Evolutionary conservation across 2,113 vertebrate species (phyloP), one percentile per base, ranked within the genome.

Genomic region (Pelecanoides urinatrix): DNA sequence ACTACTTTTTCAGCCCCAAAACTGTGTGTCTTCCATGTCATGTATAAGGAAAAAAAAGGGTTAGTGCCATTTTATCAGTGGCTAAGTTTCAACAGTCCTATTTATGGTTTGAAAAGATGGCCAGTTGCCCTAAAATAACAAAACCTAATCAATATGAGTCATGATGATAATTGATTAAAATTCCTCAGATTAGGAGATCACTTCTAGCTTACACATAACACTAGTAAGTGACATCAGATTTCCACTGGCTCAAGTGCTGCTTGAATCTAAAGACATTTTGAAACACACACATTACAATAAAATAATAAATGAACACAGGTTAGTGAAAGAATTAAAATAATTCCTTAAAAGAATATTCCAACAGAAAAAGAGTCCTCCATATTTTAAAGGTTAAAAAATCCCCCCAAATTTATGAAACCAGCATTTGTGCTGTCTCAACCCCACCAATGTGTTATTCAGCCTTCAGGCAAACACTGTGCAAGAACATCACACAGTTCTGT

Each of bases 81-180:
- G n/a, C 20, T 93, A 78, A 73, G 26, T 79, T 95, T 93, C 58
- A 78, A 40, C 8, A 71, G 15, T 36, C 20, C 4, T 38, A 25
- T 58, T 82, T 47, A 49, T 13, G 22, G 34, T 59, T 78, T 66
- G 59, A 77, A 77, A 88, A 81, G 47, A 81, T 44, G 21, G 36
- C 26, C 12, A 62, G 72, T 89, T 91, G 83, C 34, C 58, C 26
- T 94, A 86, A 90, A 66, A 77, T 77, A 96, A 95, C 34, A 96
- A 94, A 97, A 55, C 26, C 70, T 85, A 93, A 97, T 97, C 96
- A 97, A 98, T 96, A 96, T 1, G 4, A 94, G 52, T 40, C 55
- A 95, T 90, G 92, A 96, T 61, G 4, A 81, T 30, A 94, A 98
- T 90, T 97, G 96, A 97, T 59, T 88, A 52, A 91, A 97, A 90